Base-by-base conservation (phyloP, 2,888 invertebrate genomes). In the Acrocera orbiculus region DNA sequence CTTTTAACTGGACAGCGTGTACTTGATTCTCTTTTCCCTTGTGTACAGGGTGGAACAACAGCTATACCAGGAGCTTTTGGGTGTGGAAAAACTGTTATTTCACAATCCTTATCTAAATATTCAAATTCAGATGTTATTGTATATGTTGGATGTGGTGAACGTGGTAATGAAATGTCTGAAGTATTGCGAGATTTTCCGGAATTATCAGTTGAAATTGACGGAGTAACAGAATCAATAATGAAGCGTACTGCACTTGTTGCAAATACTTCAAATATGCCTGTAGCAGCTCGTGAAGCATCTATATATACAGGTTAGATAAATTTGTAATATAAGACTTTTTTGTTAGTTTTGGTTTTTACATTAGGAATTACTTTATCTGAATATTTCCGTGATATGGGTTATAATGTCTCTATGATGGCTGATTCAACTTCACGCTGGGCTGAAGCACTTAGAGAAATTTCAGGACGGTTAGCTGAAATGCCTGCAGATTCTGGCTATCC, bases 181-280 rank as follows among this genome's bases (percentile, higher is more conserved):
- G 87, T 93, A 72, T 67, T 98, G 60, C 73, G 93, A 44, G 98
- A 98, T 68, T 98, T 98, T 75, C 98, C 98, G 38, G 93, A 96
- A 68, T 67, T 99, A 56, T 79, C 87, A 0, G 87, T 95, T 50
- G 96, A 99, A 65, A 90, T 98, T 50, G 90, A 92, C 11, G 98
- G 98, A 8, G 73, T 76, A 25, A 86, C 85, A 2, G 98, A 96
- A 59, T 93, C 95, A 47, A 99, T 99, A 64, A 99, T 99, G 98
- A 96, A 95, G 68, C 81, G 98, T 63, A 99, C 98, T 3, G 87
- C 95, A 23, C 70, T 99, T 39, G 98, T 99, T 14, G 98, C 98
- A 52, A 99, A 99, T 66, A 99, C 98, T 19, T 98, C 96, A 44
- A 99, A 99, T 83, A 99, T 99, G 98, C 98, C 98, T 56, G 98